Base-by-base conservation (phyloP, 2,888 invertebrate species). In the Pollenia amentaria region DNA sequence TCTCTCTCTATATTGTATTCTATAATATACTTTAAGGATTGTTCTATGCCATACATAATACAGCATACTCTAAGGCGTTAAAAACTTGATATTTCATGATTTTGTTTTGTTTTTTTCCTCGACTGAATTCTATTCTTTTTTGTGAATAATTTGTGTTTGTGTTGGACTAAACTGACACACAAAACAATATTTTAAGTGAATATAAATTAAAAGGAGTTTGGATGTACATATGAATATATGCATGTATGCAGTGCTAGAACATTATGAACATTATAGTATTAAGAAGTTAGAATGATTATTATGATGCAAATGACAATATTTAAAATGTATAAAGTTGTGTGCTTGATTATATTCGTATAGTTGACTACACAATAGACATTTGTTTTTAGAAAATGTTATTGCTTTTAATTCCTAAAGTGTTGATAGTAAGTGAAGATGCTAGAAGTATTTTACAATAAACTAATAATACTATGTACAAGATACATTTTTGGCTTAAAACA, bases 271-370 rank as follows among this genome's bases (percentile, higher is more conserved):
- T 69, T 48, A 21, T 60, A 79, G 75, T 53, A 75, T 64, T 73
- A 75, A 75, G 60, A 60, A 79, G 69, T 51, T 60, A 70, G 40
- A 64, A 48, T 65, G 83, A 65, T 70, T 83, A 83, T 83, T 83
- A 79, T 75, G 75, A 79, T 79, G 85, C 76, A 86, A 86, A 86
- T 86, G 85, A 85, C 84, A 85, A 76, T 70, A 80, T 80, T 80
- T 76, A 81, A 65, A 78, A 72, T 78, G 67, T 16, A 64, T 62
- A 29, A 55, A 70, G 44, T 38, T 53, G 16, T 42, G 9, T 57
- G 77, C 21, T 40, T 64, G 21, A n/a, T 29, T 60, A 62, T 46
- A 10, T 76, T 46, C 70, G 53, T 18, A 65, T 53, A 42, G 38
- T 18, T 67, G 77, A 78, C 72, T 57, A 78, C 51, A 76, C 72